Base-by-base conservation (phyloP, 2,888 invertebrate species). In the Trissoscelio sp. region DNA sequence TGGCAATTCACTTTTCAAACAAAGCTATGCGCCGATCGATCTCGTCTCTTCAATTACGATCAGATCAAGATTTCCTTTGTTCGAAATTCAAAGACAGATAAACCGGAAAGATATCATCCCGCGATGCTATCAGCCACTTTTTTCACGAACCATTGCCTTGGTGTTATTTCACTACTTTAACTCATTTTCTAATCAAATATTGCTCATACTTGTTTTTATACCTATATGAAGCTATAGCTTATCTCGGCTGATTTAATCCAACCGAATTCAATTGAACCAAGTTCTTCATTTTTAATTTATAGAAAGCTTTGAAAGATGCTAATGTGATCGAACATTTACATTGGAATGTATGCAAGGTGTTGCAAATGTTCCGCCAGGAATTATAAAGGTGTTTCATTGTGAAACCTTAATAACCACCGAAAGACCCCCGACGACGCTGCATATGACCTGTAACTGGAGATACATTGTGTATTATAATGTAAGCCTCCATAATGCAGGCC, bases 361-460 rank as follows among this genome's bases (percentile, higher is more conserved):
- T 34, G 34, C 34, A 42, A 39, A 62, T 46, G 69, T 69, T 62
- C 12, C 69, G 14, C 20, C 53, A 64, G 67, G 37, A 42, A 62
- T 51, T 73, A 53, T 74, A 31, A 85, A 88, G 83, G 75, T 84
- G 86, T 80, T 85, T 86, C 83, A 74, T 64, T 46, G 83, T 82
- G 87, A 88, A 87, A 87, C 87, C 88, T 86, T 87, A 88, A 88
- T 85, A 87, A 87, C 85, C 84, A 86, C 81, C 55, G 20, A 67
- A 82, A 87, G 86, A 84, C 87, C 85, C 85, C 81, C 80, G 74
- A 58, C 70, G 80, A 75, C 20, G 80, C 60, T 79, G 69, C 70
- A 79, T 84, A 78, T 83, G 86, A 87, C 85, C 84, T 83, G 88
- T 86, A 86, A 87, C 86, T 85, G 87, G 87, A 86, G 86, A 75